Base-by-base conservation (phyloP, 2,797 vertebrate species). In the Cyclopterus lumpus region DNA sequence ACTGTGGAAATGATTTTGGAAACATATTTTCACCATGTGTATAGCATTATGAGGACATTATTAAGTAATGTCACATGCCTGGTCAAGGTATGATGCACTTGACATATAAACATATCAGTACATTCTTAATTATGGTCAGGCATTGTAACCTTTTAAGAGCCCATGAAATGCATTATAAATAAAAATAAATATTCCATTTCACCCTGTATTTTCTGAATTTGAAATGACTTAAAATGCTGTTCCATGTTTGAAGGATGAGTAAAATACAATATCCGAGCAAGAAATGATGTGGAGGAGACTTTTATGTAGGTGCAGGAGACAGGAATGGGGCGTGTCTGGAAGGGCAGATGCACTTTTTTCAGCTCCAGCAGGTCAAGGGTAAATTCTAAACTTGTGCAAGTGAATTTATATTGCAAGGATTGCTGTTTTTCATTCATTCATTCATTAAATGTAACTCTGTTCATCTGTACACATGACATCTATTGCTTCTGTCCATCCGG, bases 151-250 rank as follows among this genome's bases (percentile, higher is more conserved):
- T 59, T 61, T 55, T 49, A 71, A 71, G 72, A 79, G 77, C 32
- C 42, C 26, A 20, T 40, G 42, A 60, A 53, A 44, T 84, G 48
- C 57, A 82, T 85, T 79, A 80, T 79, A 46, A 67, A 85, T 82
- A 59, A 61, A n/a, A n/a, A n/a, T n/a, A n/a, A n/a, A n/a, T n/a
- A n/a, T n/a, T n/a, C n/a, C n/a, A n/a, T n/a, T 10, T 63, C 63
- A 26, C 12, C 3, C 22, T 26, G 30, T 22, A 59, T 36, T 49
- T 28, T 61, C 63, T 67, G 64, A 77, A 81, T 71, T 48, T 71
- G 22, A 73, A 67, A 76, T 71, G 49, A 79, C 57, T 72, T 61
- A 54, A 76, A 80, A 78, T 76, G 55, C 34, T 72, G 74, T 42
- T 73, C 6, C 6, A 26, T 68, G 66, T 30, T 66, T 40, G n/a